phyloP scores from a whole-genome alignment of 2,797 vertebrate genomes.

The Pempheris klunzingeri region DNA sequence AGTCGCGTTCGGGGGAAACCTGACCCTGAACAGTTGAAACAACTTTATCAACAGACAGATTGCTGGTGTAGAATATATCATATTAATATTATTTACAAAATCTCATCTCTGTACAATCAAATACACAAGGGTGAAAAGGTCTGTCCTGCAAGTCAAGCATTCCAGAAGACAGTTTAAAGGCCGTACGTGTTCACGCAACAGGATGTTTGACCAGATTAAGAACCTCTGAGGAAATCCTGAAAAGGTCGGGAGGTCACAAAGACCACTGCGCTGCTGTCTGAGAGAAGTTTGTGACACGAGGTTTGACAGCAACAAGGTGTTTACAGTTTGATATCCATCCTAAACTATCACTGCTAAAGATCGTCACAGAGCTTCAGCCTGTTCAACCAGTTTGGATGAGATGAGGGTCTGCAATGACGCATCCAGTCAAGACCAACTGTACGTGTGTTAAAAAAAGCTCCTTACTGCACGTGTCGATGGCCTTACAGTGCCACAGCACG shows the following conservation, averaged over 20 bases:
- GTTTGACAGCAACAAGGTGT: conserved; percentile 1
- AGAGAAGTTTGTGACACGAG: background rate
- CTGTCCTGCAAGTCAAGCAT: conserved; percentile 68
- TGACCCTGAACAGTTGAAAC: conserved; percentile 55
- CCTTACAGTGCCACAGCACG: background rate
- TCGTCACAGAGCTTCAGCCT: background rate
- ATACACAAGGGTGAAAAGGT: conserved; percentile 67
- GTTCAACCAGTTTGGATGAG: background rate
- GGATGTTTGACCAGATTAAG: conserved; percentile 45
- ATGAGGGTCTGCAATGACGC: background rate
- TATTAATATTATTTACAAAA: conserved; percentile 79
- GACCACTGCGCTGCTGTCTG: background rate
- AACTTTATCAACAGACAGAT: conserved; percentile 70
- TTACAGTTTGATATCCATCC: background rate
- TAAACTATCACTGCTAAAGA: background rate
- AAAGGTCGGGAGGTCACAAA: conserved; percentile 16
- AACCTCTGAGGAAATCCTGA: conserved; percentile 19
- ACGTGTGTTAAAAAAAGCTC: background rate
- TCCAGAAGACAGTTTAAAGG: conserved; percentile 61
- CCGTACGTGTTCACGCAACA: conserved; percentile 55
- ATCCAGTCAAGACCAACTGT: background rate
- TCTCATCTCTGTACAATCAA: conserved; percentile 80
- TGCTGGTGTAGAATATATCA: conserved; percentile 83
- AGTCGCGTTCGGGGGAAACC: conserved; percentile 54
- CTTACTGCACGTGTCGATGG: background rate